Percentiles rank a stretch among this genome's conserved stretches.
Conservation (phyloP, 1,140 invertebrate genomes). For the Drosophila asahinai region DNA sequence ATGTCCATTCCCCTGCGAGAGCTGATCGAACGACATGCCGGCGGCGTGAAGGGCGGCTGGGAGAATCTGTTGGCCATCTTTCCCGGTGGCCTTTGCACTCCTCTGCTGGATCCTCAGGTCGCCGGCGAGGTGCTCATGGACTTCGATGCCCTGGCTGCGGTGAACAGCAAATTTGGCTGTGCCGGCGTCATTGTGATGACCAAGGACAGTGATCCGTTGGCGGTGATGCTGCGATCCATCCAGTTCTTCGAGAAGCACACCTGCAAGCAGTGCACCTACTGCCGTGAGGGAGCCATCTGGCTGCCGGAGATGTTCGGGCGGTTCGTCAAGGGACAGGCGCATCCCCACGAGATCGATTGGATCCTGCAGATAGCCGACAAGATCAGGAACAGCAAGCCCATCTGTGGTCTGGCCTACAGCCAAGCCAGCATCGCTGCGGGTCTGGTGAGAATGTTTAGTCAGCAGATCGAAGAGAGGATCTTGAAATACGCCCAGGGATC, state of each 20-base stretch:
- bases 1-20: constrained; percentile 99
- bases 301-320: constrained; percentile 94
- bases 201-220: constrained; percentile 97
- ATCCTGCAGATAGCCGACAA: constrained; percentile 98
- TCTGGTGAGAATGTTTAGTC: constrained; percentile 29
- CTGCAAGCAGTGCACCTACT: constrained; percentile 99
- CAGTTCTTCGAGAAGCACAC: constrained; percentile 99
- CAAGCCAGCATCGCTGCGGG: constrained; percentile 23
- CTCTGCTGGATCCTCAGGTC: constrained; percentile 96
- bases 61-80: constrained; percentile 98
- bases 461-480: constrained; percentile 43
- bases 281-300: constrained; percentile 98
- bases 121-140: constrained; percentile 98
- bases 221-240: constrained; percentile 96
- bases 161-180: constrained; percentile 96
- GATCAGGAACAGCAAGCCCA: constrained; percentile 97
- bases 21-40: constrained; percentile 97
- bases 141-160: constrained; percentile 96
- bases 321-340: constrained; percentile 94
- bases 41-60: constrained; percentile 98
- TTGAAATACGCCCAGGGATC: constrained; percentile 9
- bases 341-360: constrained; percentile 98
- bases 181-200: constrained; percentile 99
- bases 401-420: constrained; percentile 94
- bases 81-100: constrained; percentile 98